These are phyloP conservation scores for Lophura nycthemera DNA, from an alignment of 2,113 vertebrate genomes.

Conservation along the genomic window DNA sequence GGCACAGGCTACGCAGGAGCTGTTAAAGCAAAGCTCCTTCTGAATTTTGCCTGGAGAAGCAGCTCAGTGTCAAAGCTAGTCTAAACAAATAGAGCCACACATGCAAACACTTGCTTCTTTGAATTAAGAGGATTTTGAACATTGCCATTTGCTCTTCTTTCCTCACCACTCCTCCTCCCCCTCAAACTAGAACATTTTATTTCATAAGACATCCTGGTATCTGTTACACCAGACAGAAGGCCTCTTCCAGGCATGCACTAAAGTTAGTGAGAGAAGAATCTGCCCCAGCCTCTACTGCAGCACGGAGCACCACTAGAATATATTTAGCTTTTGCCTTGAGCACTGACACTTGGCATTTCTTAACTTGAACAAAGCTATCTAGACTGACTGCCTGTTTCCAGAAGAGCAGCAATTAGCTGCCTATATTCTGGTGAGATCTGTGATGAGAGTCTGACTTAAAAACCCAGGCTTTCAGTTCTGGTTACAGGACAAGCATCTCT, in stretches of 20 bases:
- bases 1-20: neutral
- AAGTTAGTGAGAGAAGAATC: neutral
- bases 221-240: neutral
- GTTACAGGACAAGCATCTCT: neutral
- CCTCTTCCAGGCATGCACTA: neutral
- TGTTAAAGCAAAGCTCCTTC: neutral
- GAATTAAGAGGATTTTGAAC: neutral
- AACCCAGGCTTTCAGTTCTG: neutral
- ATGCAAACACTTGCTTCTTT: neutral
- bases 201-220: neutral
- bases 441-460: neutral
- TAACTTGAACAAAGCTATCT: neutral
- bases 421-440: neutral
- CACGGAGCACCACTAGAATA: neutral
- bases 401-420: neutral
- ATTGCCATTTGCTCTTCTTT: neutral
- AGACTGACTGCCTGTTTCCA: neutral
- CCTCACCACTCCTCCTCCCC: neutral
- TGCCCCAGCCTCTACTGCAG: neutral
- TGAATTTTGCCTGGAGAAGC: neutral
- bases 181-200: neutral
- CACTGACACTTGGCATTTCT: neutral
- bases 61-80: neutral
- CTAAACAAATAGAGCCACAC: neutral
- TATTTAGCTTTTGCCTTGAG: neutral